Conservation (phyloP, 2,888 invertebrate species). For the Caenorhabditis angaria region DNA sequence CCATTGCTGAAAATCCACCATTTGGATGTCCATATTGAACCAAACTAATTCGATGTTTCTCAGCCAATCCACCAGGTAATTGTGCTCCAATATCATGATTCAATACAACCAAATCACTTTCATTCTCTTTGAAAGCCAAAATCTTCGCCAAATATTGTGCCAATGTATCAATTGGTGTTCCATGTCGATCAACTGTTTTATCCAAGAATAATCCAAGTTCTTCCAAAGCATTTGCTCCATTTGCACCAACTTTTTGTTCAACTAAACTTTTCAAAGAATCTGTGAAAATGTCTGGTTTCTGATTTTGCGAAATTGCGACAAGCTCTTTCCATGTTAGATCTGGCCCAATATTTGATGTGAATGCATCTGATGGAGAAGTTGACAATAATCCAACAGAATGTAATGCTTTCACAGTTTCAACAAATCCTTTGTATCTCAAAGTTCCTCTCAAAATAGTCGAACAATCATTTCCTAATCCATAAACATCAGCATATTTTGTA, state of each 20-base stretch:
- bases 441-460: conserved; percentile 92
- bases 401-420: conserved; percentile 86
- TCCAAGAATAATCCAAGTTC: conserved; percentile 85
- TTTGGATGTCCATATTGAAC: conserved; percentile 83
- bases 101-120: conserved; percentile 91
- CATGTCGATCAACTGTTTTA: conserved; percentile 82
- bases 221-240: conserved; percentile 50
- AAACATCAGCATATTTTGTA: conserved; percentile 85
- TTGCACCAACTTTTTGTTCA: conserved; percentile 81
- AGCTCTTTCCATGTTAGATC: conserved; percentile 93
- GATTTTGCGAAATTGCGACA: conserved; percentile 85
- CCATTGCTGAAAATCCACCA: conserved; percentile 88
- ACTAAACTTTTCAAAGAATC: conserved; percentile 89
- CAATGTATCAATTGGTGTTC: conserved; percentile 89
- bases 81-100: conserved; percentile 90
- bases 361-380: conserved; percentile 83
- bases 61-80: conserved; percentile 83
- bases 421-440: conserved; percentile 88
- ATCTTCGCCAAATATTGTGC: conserved; percentile 80
- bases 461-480: conserved; percentile 82
- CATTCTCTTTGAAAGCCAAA: conserved; percentile 77
- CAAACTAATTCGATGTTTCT: conserved; percentile 82
- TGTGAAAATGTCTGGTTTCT: conserved; percentile 87
- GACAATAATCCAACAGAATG: conserved; percentile 88
- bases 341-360: conserved; percentile 90